Percentiles rank a stretch among this genome's conserved stretches.
Evolutionary conservation across 2,113 vertebrate genomes (phyloP).

Genomic region (Dryoscopus gambensis): DNA sequence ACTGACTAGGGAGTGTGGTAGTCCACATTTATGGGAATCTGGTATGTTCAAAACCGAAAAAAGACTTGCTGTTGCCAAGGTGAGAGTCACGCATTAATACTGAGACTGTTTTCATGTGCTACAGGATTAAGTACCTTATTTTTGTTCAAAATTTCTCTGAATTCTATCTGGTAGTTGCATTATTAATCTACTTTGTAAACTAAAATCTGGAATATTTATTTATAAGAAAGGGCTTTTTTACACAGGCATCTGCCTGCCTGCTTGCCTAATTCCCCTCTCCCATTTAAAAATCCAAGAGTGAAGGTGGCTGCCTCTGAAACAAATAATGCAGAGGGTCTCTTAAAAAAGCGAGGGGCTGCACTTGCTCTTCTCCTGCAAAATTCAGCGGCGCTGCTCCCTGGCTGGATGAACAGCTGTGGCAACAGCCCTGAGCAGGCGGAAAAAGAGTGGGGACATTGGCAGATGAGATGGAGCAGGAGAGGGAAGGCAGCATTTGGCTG

Average conservation of each 20-base stretch:
- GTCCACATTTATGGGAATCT: neutral
- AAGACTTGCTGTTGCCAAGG: neutral
- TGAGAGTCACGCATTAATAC: neutral
- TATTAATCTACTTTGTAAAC: neutral
- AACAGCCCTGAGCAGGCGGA: neutral
- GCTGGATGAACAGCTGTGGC: slow-evolving; percentile 50
- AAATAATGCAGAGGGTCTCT: slow-evolving; percentile 32
- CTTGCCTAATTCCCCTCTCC: neutral
- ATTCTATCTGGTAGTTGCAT: neutral
- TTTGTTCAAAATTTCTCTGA: neutral
- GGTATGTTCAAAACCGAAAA: neutral
- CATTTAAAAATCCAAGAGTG: neutral
- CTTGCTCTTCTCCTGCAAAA: slow-evolving; percentile 55
- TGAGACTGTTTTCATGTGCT: neutral
- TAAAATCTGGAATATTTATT: slow-evolving; percentile 1
- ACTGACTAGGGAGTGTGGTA: neutral
- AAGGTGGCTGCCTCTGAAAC: neutral
- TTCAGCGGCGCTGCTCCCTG: slow-evolving; percentile 33
- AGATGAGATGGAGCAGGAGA: slow-evolving; percentile 1
- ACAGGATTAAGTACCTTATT: neutral
- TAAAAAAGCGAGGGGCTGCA: neutral
- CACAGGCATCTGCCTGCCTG: neutral
- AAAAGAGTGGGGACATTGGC: neutral
- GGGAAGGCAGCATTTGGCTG: slow-evolving; percentile 30
- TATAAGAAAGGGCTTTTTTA: neutral